Percentiles rank a stretch among this genome's conserved stretches.
These are phyloP conservation scores for Antheraea mylitta DNA, from an alignment of 1,140 invertebrate species.

Conservation along the genomic window DNA sequence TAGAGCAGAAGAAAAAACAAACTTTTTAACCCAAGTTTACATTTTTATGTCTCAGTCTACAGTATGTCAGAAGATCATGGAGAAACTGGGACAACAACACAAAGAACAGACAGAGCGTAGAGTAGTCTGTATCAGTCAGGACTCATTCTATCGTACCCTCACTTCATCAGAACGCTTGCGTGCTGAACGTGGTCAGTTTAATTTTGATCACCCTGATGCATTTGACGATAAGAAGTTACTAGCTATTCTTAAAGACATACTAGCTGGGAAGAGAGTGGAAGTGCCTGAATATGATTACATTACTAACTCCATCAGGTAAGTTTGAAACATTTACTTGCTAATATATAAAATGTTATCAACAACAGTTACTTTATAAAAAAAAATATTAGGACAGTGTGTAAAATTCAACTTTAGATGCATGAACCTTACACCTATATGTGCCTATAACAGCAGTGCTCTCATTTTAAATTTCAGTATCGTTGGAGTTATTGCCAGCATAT, in stretches of 20 bases:
- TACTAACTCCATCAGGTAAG: no score
- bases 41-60: constrained; percentile 85
- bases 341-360: no score
- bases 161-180: constrained; percentile 88
- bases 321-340: no score
- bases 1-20: no score
- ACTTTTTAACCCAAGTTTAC: no score
- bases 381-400: no score
- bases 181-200: constrained; percentile 95
- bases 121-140: constrained; percentile 96
- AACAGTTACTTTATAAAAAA: no score
- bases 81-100: constrained; percentile 93
- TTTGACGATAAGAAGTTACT: constrained; percentile 93
- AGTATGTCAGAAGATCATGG: constrained; percentile 97
- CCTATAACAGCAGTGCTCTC: no score
- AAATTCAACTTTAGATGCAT: no score
- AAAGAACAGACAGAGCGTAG: constrained; percentile 93
- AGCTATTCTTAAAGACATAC: constrained; percentile 88
- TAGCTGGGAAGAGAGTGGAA: constrained; percentile 90
- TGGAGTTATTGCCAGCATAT: no score
- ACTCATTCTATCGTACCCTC: constrained; percentile 96
- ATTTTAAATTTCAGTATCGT: no score
- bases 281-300: constrained; percentile 96
- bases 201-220: constrained; percentile 98
- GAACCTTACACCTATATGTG: no score